These are phyloP conservation scores for Centropus bengalensis DNA, from an alignment of 2,113 vertebrate genomes.

Conservation along the genomic window DNA sequence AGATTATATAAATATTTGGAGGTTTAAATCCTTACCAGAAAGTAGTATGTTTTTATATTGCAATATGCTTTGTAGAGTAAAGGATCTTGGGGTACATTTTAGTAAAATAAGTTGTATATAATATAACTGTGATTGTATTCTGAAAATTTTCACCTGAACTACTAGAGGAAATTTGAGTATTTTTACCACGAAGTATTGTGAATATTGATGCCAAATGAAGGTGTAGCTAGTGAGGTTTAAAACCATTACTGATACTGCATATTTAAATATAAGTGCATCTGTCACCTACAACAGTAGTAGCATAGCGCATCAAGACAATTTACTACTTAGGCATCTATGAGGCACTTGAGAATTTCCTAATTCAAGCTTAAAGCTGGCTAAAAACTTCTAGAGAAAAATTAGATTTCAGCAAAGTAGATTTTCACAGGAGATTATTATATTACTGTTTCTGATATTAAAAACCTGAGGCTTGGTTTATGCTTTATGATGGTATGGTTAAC, in stretches of 20 bases:
- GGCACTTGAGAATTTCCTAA: neutral
- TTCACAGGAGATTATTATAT: neutral
- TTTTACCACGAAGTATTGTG: neutral
- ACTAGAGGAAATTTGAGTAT: neutral
- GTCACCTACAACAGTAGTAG: neutral
- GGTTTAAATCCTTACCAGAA: neutral
- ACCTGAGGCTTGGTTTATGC: neutral
- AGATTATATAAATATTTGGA: neutral
- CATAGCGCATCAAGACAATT: neutral
- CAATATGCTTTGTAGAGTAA: neutral
- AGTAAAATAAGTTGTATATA: neutral
- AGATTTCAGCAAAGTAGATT: neutral
- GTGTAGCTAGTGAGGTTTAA: neutral
- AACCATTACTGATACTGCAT: neutral
- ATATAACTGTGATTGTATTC: neutral
- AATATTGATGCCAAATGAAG: neutral
- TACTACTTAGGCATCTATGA: neutral
- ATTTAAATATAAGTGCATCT: neutral
- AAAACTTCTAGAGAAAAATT: neutral
- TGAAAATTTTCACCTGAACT: neutral
- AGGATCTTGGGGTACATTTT: neutral
- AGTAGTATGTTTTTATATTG: neutral
- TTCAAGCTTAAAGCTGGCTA: neutral
- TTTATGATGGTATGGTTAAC: neutral
- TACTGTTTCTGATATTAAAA: neutral